These are phyloP conservation scores for Luehdorfia chinensis DNA, from an alignment of 1,140 invertebrate species.

Conservation along the genomic window DNA sequence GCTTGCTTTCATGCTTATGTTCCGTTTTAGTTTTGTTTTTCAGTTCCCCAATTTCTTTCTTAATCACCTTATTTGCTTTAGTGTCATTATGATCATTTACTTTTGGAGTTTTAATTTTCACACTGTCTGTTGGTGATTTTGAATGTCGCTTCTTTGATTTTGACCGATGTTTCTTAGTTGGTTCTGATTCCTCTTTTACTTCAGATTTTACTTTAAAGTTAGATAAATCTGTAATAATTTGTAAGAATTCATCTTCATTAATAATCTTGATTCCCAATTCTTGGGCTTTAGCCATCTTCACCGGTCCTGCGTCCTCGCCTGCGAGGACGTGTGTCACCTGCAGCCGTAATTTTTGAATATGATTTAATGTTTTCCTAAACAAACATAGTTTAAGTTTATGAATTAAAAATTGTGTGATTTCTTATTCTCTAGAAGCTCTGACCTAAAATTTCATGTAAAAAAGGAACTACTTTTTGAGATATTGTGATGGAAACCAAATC, in stretches of 20 bases:
- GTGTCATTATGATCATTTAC: slow-evolving; percentile 17
- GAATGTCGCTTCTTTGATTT: slow-evolving; percentile 1
- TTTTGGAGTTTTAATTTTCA: slow-evolving; percentile 31
- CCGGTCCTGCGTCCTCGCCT: slow-evolving; percentile 89
- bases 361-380: no score
- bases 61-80: slow-evolving; percentile 19
- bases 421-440: no score
- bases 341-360: no score
- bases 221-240: slow-evolving; percentile 81
- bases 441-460: no score
- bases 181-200: slow-evolving; percentile 5
- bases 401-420: slow-evolving; percentile 11
- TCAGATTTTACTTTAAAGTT: slow-evolving; percentile 16
- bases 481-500: no score
- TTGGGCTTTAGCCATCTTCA: slow-evolving; percentile 89
- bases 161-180: slow-evolving; percentile 3
- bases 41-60: no score
- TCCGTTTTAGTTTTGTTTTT: slow-evolving; percentile 25
- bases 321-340: slow-evolving; percentile 89
- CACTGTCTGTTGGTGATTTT: slow-evolving; percentile 18
- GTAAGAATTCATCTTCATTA: slow-evolving; percentile 89
- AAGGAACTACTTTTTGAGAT: no score
- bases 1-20: slow-evolving; percentile 17
- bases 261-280: slow-evolving; percentile 84
- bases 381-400: no score